A percentile compares a stretch with the other conserved stretches of the same genome.
phyloP scores from a whole-genome alignment of 1,140 invertebrate genomes.

The Littorina saxatilis region DNA sequence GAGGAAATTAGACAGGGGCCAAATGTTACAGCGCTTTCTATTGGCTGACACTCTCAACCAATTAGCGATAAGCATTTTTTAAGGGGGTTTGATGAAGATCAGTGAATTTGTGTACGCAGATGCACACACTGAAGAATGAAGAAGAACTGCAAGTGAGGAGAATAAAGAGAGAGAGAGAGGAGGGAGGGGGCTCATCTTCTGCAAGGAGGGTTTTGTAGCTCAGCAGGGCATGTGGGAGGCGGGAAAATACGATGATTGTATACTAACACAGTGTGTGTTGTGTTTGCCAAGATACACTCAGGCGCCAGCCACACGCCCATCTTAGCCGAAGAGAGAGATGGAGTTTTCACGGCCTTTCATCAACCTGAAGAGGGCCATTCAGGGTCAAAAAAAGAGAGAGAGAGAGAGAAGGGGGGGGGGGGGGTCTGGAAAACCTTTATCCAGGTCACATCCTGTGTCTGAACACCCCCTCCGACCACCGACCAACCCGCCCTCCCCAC shows the following conservation, averaged over 20 bases:
- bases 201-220: neutral
- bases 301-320: neutral
- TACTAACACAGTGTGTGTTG: slow-evolving; percentile 32
- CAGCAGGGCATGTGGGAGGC: neutral
- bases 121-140: too few species aligned
- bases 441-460: too few species aligned
- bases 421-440: too few species aligned
- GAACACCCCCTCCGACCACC: too few species aligned
- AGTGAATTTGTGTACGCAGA: too few species aligned
- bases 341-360: too few species aligned
- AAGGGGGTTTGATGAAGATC: too few species aligned
- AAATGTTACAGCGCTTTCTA: neutral
- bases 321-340: neutral
- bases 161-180: neutral
- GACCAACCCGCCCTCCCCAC: too few species aligned
- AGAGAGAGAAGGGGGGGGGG: too few species aligned
- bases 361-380: too few species aligned
- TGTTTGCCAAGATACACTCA: slow-evolving; percentile 24
- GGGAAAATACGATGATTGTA: slow-evolving; percentile 31
- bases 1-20: too few species aligned
- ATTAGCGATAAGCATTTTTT: neutral
- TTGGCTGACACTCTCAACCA: neutral
- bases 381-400: too few species aligned
- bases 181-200: neutral
- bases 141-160: neutral